A percentile compares a stretch with the other conserved stretches of the same genome.
These are phyloP conservation scores for Nicator chloris DNA, from an alignment of 2,113 vertebrate species.

Conservation along the genomic window DNA sequence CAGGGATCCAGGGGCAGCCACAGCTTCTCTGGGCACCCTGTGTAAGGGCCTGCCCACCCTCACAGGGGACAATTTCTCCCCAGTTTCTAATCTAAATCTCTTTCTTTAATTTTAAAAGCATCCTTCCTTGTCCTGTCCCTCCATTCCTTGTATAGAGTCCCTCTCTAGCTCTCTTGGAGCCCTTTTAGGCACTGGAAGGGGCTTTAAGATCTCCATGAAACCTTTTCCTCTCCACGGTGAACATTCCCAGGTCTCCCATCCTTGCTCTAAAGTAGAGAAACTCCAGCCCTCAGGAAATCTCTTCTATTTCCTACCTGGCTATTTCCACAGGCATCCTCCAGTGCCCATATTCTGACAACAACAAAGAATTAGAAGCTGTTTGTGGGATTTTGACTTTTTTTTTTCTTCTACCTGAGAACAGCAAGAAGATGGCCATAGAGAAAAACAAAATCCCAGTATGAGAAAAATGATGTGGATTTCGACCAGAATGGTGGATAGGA, in stretches of 20 bases:
- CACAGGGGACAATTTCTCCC: rapidly evolving
- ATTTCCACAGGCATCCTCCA: neutral
- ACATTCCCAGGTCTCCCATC: neutral
- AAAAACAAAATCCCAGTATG: neutral
- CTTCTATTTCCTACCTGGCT: neutral
- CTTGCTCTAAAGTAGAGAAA: neutral
- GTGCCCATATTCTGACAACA: neutral
- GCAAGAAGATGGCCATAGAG: neutral
- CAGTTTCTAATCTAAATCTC: neutral
- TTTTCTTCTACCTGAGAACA: neutral
- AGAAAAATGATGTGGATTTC: neutral
- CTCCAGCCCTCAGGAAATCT: neutral
- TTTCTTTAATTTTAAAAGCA: neutral
- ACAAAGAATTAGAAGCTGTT: neutral
- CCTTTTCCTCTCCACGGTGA: neutral
- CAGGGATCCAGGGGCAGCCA: neutral
- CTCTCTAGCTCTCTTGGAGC: neutral
- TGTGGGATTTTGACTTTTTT: neutral
- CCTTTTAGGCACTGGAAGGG: neutral
- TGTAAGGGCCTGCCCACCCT: neutral
- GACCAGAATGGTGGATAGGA: neutral
- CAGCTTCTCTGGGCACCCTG: neutral
- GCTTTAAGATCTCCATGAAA: neutral
- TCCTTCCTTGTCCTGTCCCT: neutral
- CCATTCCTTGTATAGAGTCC: neutral